Conservation (phyloP, 1,140 invertebrate genomes). For the Euwallacea similis region DNA sequence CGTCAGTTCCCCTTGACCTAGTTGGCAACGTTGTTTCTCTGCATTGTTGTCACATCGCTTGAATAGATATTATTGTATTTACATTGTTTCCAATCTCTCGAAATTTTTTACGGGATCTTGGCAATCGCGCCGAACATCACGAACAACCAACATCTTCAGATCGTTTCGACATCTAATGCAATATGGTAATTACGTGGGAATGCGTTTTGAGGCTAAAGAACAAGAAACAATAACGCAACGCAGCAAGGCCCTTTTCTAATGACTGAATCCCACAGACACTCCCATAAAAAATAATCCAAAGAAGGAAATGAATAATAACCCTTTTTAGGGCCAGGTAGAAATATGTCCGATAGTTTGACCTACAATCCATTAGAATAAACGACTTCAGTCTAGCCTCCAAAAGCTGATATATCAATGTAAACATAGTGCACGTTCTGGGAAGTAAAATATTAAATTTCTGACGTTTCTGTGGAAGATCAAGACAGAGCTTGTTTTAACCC, state of each 20-base stretch:
- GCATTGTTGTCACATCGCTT: slow-evolving; percentile 13
- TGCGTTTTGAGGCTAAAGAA: background rate
- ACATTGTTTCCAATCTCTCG: background rate
- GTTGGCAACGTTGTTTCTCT: slow-evolving; percentile 25
- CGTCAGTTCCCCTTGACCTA: slow-evolving; percentile 22
- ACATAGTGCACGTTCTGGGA: slow-evolving; percentile 3
- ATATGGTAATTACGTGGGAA: slow-evolving; percentile 20
- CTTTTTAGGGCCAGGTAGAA: slow-evolving; percentile 21
- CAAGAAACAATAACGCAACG: slow-evolving; percentile 3
- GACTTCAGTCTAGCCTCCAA: slow-evolving; percentile 8
- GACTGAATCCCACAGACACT: slow-evolving; percentile 10
- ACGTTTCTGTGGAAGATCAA: background rate
- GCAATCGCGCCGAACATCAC: slow-evolving; percentile 13
- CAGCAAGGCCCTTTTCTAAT: slow-evolving; percentile 6
- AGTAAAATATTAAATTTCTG: slow-evolving; percentile 10
- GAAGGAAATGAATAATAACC: slow-evolving; percentile 28
- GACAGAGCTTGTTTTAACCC: slow-evolving; percentile 2
- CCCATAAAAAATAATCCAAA: slow-evolving; percentile 25
- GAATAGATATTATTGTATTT: background rate
- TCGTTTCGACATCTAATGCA: slow-evolving; percentile 18
- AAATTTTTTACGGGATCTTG: slow-evolving; percentile 1
- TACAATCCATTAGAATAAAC: slow-evolving; percentile 7
- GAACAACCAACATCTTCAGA: slow-evolving; percentile 16
- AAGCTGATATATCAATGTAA: slow-evolving; percentile 8
- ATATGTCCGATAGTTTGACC: slow-evolving; percentile 28